A percentile compares a stretch with the other conserved stretches of the same genome.
These are phyloP conservation scores for Deroptyus accipitrinus DNA, from an alignment of 2,113 vertebrate genomes.

Conservation along the genomic window DNA sequence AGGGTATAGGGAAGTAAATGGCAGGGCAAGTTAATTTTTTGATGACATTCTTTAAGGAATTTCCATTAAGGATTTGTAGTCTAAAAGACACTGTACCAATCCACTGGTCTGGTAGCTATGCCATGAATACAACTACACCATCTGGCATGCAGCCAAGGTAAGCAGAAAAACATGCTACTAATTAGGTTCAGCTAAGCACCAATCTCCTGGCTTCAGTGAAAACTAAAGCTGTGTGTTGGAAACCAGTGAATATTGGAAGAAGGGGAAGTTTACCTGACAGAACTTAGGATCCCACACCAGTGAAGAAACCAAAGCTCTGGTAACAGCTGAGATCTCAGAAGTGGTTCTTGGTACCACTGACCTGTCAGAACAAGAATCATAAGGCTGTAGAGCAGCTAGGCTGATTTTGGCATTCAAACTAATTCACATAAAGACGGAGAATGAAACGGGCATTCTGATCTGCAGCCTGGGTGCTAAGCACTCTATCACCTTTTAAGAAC, in stretches of 20 bases:
- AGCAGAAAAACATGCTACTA: background rate
- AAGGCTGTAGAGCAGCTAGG: background rate
- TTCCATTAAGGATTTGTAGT: background rate
- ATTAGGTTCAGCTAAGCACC: background rate
- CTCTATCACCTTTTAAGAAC: background rate
- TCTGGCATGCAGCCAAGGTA: no score
- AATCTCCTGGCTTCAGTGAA: background rate
- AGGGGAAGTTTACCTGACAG: no score
- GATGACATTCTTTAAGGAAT: background rate
- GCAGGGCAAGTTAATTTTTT: background rate
- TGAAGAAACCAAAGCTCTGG: background rate
- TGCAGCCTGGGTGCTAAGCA: background rate
- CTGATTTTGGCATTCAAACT: background rate
- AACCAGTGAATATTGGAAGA: background rate
- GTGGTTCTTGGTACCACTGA: background rate
- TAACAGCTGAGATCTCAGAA: background rate
- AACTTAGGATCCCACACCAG: background rate
- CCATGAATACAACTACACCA: background rate
- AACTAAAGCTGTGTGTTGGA: background rate
- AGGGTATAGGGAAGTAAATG: background rate
- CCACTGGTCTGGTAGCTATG: background rate
- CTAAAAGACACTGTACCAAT: background rate
- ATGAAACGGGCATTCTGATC: background rate
- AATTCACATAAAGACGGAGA: background rate
- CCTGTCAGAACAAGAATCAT: background rate